Evolutionary conservation across 2,888 invertebrate genomes (phyloP).

Genomic region (Metallyticus violacea): DNA sequence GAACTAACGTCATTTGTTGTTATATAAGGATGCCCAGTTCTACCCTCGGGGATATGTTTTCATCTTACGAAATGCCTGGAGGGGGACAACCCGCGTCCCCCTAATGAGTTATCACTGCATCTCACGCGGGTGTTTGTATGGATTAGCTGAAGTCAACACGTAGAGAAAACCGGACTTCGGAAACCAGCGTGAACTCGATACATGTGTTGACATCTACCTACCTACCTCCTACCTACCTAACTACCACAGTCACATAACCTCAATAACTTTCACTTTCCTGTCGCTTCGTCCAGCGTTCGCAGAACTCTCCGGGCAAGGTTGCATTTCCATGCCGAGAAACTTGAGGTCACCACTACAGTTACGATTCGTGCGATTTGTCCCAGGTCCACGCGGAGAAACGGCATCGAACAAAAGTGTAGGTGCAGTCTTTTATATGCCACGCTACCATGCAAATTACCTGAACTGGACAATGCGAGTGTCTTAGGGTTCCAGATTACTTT

Average conservation of each 20-base stretch:
- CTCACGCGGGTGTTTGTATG: background rate
- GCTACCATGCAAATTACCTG: too few relatives aligned
- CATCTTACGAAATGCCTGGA: background rate
- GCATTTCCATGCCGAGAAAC: background rate
- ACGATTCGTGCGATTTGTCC: background rate
- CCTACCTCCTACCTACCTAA: background rate
- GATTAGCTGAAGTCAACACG: too few relatives aligned
- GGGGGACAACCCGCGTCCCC: too few relatives aligned
- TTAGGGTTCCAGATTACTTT: too few relatives aligned
- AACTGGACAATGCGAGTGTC: too few relatives aligned
- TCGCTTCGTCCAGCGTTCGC: background rate
- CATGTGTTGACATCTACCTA: background rate
- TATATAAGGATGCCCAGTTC: background rate
- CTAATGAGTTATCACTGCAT: background rate
- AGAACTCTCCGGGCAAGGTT: background rate
- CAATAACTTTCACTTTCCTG: background rate
- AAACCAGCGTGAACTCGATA: background rate
- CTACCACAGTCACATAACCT: background rate
- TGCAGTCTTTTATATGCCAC: too few relatives aligned
- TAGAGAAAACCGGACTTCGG: background rate
- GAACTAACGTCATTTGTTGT: too few relatives aligned
- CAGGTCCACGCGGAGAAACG: too few relatives aligned
- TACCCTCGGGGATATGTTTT: background rate
- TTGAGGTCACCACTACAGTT: background rate
- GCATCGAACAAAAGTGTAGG: too few relatives aligned